Conservation (phyloP, 1,140 invertebrate species). For the Pteromalus puparum region DNA sequence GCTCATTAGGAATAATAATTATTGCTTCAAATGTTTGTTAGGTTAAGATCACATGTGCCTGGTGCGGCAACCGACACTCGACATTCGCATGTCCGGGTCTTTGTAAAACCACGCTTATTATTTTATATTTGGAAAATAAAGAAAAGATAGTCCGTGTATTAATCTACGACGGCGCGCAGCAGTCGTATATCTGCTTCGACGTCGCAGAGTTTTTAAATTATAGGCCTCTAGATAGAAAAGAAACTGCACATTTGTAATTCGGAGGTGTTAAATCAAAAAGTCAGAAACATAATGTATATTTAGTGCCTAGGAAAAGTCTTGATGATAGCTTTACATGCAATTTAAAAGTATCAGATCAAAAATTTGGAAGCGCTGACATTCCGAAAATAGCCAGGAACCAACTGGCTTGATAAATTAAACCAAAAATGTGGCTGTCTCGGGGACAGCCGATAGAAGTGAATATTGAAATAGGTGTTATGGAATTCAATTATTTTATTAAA, state of each 20-base stretch:
- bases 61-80: slow-evolving; percentile 43
- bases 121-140: slow-evolving; percentile 40
- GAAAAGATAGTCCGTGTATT: slow-evolving; percentile 51
- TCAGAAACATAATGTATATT: slow-evolving; percentile 47
- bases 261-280: slow-evolving; percentile 22
- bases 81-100: slow-evolving; percentile 45
- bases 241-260: slow-evolving; percentile 33
- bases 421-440: background rate
- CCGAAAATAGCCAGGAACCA: slow-evolving; percentile 37
- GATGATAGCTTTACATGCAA: slow-evolving; percentile 48
- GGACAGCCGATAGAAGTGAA: too few species aligned
- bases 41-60: slow-evolving; percentile 44
- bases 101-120: slow-evolving; percentile 5
- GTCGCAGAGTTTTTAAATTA: slow-evolving; percentile 50
- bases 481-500: too few species aligned
- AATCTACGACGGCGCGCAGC: slow-evolving; percentile 52
- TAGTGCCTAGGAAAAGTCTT: slow-evolving; percentile 44
- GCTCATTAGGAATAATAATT: slow-evolving; percentile 13
- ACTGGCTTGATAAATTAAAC: slow-evolving; percentile 32
- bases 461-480: too few species aligned
- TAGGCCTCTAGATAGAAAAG: slow-evolving; percentile 21
- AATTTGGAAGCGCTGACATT: slow-evolving; percentile 44
- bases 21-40: slow-evolving; percentile 45
- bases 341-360: slow-evolving; percentile 48
- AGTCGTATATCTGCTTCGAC: slow-evolving; percentile 55